Evolutionary conservation across 2,113 vertebrate species (phyloP).

Genomic region (cattle (Bos taurus)): DNA sequence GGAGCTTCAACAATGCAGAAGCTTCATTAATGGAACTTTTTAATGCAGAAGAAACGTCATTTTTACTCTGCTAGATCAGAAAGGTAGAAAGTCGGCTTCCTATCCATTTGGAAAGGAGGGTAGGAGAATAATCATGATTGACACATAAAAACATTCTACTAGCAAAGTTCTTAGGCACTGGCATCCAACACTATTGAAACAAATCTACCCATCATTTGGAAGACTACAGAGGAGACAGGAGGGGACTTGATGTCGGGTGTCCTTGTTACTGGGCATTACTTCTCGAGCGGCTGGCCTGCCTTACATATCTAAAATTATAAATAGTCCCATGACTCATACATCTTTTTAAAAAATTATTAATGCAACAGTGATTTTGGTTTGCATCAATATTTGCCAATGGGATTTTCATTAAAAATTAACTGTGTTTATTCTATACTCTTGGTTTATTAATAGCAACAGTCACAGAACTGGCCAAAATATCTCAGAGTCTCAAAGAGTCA

Average conservation of each 20-base stretch:
- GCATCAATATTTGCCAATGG: not conserved
- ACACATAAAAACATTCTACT: not conserved
- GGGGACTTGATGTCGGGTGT: not conserved
- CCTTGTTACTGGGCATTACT: not conserved
- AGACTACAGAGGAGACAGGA: not conserved
- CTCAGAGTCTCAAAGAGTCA: constrained; percentile 20
- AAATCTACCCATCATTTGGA: not conserved
- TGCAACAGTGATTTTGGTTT: not conserved
- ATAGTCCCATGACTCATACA: not conserved
- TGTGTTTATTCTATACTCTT: not conserved
- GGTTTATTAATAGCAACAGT: constrained; percentile 33
- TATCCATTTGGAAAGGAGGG: not conserved
- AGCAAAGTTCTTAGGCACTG: not conserved
- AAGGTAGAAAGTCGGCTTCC: not conserved
- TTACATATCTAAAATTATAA: constrained; percentile 13
- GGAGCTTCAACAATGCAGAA: constrained; percentile 5
- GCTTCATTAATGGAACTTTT: not conserved
- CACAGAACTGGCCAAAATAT: constrained; percentile 28
- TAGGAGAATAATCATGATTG: not conserved
- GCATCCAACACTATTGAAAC: not conserved
- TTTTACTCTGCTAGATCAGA: constrained; percentile 1
- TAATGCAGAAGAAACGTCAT: not conserved
- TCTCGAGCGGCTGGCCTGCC: not conserved
- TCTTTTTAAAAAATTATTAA: constrained; percentile 2
- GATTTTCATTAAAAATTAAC: constrained; percentile 48